Evolutionary conservation across 2,113 vertebrate species (phyloP), one percentile per base, ranked within the genome.

Genomic region (Dasyprocta punctata): DNA sequence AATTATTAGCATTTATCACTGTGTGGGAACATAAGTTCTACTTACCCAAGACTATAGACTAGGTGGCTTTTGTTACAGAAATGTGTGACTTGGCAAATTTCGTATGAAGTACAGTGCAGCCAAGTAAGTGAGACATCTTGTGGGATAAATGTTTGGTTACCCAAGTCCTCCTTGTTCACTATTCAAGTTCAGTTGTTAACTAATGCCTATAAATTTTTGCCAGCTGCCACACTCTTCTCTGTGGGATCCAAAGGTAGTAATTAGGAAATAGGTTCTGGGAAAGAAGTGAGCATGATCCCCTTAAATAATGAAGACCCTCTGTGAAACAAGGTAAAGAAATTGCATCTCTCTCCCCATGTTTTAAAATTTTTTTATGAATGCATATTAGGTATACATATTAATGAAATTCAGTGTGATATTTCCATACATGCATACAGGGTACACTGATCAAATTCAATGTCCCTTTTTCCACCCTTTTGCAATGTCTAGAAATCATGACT

Each of bases 1-100:
- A 91, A 95, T 73, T 75, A 88, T 83, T 93, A 56, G 38, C n/a
- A 61, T 78, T 95, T 94, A 71, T 69, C 65, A 47, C 47, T 86
- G 82, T 61, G 10, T 69, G 38, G 63, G 38, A 85, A 47, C 14
- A 20, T 67, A 80, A 95, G n/a, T 91, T 96, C 61, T 93, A 44
- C 38, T 91, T 36, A 80, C 7, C 16, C 4, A 71, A 94, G 56
- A 65, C 36, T 92, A 54, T 12, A 44, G 63, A 87, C 78, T 63
- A 89, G 36, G 47, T 96, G 61, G 30, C 33, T 91, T 90, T 24
- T 87, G 69, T 17, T 94, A 56, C 1, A 92, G 86, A 90, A 82
- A 73, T 60, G 9, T 60, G 19, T 63, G 81, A 82, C n/a, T 36
- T 77, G 22, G 36, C 0, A 90, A 0, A 88, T 88, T 83, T 92